Conservation (phyloP, 2,888 invertebrate species). For the Noctua janthe region DNA sequence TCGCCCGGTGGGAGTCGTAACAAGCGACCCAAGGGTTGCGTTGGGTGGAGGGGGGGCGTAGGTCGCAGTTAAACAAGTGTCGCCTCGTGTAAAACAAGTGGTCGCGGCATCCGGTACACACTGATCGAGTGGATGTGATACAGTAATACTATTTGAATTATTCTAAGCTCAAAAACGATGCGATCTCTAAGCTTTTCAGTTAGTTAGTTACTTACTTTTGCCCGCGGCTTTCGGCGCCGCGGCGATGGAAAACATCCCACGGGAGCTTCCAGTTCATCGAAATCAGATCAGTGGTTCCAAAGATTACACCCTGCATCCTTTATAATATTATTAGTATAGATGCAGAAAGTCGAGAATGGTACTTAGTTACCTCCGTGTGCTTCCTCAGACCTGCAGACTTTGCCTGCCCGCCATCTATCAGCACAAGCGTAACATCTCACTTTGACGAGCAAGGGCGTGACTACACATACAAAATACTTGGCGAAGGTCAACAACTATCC, state of each 20-base stretch:
- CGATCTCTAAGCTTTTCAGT: background rate
- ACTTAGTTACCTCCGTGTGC: too few relatives aligned
- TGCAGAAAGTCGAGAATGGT: background rate
- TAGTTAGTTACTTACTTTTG: too few relatives aligned
- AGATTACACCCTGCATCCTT: too few relatives aligned
- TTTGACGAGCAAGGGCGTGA: slow-evolving; percentile 5
- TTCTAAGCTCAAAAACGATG: background rate
- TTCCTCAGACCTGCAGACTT: background rate
- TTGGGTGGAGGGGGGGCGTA: background rate
- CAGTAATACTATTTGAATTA: background rate
- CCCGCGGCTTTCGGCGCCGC: background rate
- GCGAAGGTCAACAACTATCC: slow-evolving; percentile 25
- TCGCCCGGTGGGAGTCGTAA: slow-evolving; percentile 12
- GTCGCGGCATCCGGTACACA: background rate
- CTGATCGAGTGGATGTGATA: background rate
- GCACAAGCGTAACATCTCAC: background rate
- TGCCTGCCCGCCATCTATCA: background rate
- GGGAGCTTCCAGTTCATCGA: background rate
- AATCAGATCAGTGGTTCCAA: background rate
- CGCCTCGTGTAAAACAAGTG: background rate
- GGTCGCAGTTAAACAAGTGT: background rate
- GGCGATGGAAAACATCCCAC: background rate
- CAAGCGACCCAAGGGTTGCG: slow-evolving; percentile 8
- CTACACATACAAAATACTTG: slow-evolving; percentile 18
- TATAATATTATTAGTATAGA: background rate